phyloP scores from a whole-genome alignment of 2,888 invertebrate genomes.

The Charanyca ferruginea region DNA sequence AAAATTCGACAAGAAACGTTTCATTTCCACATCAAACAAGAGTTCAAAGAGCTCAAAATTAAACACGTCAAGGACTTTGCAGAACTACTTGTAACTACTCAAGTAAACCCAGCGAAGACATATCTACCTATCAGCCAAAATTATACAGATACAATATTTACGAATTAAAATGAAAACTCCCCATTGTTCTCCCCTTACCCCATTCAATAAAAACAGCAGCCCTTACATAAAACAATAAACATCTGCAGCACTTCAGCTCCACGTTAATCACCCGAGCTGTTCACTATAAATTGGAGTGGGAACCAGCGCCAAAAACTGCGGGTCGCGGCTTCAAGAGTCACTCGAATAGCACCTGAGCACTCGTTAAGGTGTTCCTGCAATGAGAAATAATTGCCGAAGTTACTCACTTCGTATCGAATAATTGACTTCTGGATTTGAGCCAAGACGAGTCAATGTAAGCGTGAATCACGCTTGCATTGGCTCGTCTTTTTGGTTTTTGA shows the following conservation, averaged over 20 bases:
- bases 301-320: constrained; percentile 81
- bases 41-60: too few relatives aligned
- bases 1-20: too few relatives aligned
- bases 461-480: too few relatives aligned
- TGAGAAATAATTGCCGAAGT: constrained; percentile 88
- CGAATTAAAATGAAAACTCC: not conserved
- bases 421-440: constrained; percentile 87
- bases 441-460: constrained; percentile 69
- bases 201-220: constrained; percentile 20
- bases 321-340: constrained; percentile 77
- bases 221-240: constrained; percentile 56
- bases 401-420: constrained; percentile 78
- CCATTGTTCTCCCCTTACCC: not conserved
- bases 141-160: not conserved
- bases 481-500: constrained; percentile 51
- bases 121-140: not conserved
- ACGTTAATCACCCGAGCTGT: constrained; percentile 73
- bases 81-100: too few relatives aligned
- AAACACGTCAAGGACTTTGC: too few relatives aligned
- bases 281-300: constrained; percentile 79
- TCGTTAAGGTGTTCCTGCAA: constrained; percentile 86
- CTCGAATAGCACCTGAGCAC: constrained; percentile 78
- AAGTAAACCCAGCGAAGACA: not conserved
- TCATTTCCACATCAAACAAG: too few relatives aligned
- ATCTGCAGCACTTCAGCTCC: constrained; percentile 43